Conservation (phyloP, 1,140 invertebrate genomes). For the Euborellia annulipes region DNA sequence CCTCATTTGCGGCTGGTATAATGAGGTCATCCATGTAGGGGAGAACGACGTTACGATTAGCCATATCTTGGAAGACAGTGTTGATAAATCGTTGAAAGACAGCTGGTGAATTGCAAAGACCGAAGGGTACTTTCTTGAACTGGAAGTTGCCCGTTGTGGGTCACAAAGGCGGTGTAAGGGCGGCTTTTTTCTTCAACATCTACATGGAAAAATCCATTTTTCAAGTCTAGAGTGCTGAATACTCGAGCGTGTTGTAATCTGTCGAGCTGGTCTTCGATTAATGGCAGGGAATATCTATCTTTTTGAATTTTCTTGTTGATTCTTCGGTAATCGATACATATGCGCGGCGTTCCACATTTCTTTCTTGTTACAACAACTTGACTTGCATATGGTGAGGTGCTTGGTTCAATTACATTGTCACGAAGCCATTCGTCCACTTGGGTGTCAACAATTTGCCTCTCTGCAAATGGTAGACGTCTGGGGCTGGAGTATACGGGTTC, state of each 20-base stretch:
- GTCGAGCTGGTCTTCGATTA: slow-evolving; percentile 11
- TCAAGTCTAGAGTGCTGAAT: slow-evolving; percentile 22
- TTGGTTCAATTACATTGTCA: slow-evolving; percentile 1
- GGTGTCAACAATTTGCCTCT: slow-evolving; percentile 9
- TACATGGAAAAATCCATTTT: slow-evolving; percentile 24
- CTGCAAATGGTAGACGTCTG: slow-evolving; percentile 10
- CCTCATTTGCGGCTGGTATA: slow-evolving; percentile 14
- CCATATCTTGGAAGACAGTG: slow-evolving; percentile 8
- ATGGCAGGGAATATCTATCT: slow-evolving; percentile 10
- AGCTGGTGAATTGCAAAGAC: slow-evolving; percentile 5
- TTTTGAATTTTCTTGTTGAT: slow-evolving; percentile 10
- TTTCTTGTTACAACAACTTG: slow-evolving; percentile 7
- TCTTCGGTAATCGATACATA: slow-evolving; percentile 8
- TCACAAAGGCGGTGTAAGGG: slow-evolving; percentile 20
- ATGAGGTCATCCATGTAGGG: slow-evolving; percentile 22
- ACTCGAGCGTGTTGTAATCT: slow-evolving; percentile 10
- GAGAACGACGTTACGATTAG: slow-evolving; percentile 12
- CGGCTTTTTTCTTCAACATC: slow-evolving; percentile 15
- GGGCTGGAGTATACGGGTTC: slow-evolving; percentile 13
- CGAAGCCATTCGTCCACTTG: slow-evolving; percentile 3
- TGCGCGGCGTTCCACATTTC: slow-evolving; percentile 8
- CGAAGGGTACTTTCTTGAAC: too few species aligned
- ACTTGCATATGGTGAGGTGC: slow-evolving; percentile 10
- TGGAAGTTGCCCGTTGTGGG: slow-evolving; percentile 15
- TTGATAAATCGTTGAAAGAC: slow-evolving; percentile 4